Evolutionary conservation across 2,113 vertebrate species (phyloP), one percentile per base, ranked within the genome.

Genomic region (Epinephelus lanceolatus): DNA sequence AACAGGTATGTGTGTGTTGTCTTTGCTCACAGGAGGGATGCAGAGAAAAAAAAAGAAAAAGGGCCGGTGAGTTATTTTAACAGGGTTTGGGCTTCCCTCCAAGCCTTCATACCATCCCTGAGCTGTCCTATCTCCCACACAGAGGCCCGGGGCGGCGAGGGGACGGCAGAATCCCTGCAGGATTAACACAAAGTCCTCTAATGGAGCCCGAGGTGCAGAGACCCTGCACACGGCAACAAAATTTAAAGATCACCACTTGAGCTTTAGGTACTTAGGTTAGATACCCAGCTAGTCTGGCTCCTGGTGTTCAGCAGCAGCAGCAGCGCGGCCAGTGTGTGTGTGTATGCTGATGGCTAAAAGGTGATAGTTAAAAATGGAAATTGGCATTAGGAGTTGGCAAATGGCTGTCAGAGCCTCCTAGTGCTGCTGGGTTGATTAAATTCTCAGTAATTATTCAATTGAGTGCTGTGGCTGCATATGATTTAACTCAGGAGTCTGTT

Each of bases 131-230:
- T 86, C 84, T 85, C 82, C 56, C 73, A 81, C 81, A 73, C 60
- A 51, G 83, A 89, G 83, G 76, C 86, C 84, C 7, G 25, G 76
- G 88, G 90, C 76, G 14, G 57, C 2, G 17, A 37, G 69, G 74
- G 76, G 74, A 70, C 6, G 3, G 47, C 71, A 75, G 65, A 84
- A 86, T 89, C 90, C 78, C 80, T 79, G 37, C 74, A 81, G 92
- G 93, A 93, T 93, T 93, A 92, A 88, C 86, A 86, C 84, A 90
- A 90, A 91, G 91, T 89, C 86, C 90, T 84, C 78, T 92, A 93
- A 93, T 92, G 92, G 93, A 89, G 89, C 80, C 88, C 0, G 82
- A 90, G 90, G 91, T 87, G 83, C 19, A 87, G 71, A 67, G 86
- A 83, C 71, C 63, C 63, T 62, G 61, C 71, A 76, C 80, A 85